Evolutionary conservation across 2,797 vertebrate species (phyloP).

Genomic region (Pseudochirops cupreus): DNA sequence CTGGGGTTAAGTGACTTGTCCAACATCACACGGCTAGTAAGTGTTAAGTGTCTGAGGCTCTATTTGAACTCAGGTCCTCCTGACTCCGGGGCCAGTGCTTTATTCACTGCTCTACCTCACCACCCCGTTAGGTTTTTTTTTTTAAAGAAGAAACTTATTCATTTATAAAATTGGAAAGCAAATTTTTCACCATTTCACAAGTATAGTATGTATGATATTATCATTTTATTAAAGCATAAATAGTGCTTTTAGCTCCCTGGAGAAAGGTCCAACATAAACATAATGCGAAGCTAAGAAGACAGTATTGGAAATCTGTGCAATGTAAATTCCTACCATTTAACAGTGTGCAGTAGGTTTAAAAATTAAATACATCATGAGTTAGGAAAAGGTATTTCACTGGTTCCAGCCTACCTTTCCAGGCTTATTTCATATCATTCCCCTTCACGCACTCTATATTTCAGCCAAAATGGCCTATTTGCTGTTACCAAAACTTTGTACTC

Average conservation of each 20-base stretch:
- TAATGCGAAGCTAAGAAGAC: conserved; percentile 17
- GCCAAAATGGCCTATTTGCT: background rate
- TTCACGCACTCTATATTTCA: background rate
- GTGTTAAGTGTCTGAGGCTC: too few relatives aligned
- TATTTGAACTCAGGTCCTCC: too few relatives aligned
- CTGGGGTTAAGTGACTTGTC: too few relatives aligned
- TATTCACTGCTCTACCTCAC: too few relatives aligned
- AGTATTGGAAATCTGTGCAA: background rate
- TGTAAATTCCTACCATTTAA: conserved; percentile 10
- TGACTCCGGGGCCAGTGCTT: too few relatives aligned
- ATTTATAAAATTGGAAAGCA: background rate
- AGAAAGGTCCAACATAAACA: background rate
- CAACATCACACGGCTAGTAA: too few relatives aligned
- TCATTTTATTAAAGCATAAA: background rate
- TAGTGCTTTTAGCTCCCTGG: background rate
- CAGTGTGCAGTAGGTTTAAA: conserved; percentile 24
- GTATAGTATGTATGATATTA: background rate
- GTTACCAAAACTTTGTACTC: background rate
- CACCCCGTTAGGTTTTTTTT: background rate
- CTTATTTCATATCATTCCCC: background rate
- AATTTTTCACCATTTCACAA: background rate
- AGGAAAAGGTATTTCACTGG: background rate
- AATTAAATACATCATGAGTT: conserved; percentile 10
- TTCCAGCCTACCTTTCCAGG: background rate
- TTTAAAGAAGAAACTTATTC: background rate